These are phyloP conservation scores for Thamnophis sirtalis DNA, from an alignment of 2,113 vertebrate species.

Conservation along the genomic window DNA sequence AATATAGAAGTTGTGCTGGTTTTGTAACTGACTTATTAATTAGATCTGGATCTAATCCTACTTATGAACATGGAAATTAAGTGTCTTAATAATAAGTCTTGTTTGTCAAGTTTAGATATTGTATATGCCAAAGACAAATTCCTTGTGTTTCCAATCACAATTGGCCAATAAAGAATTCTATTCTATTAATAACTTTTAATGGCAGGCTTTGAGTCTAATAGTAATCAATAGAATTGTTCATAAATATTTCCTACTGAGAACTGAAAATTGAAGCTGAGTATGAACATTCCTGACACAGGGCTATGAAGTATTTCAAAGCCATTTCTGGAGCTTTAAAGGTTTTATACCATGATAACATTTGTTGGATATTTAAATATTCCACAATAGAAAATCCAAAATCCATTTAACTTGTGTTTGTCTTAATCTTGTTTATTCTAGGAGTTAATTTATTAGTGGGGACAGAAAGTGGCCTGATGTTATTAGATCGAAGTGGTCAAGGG, in stretches of 20 bases:
- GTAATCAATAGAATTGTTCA: not conserved
- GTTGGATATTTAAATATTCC: not conserved
- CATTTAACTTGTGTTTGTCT: constrained; percentile 16
- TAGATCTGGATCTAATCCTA: not conserved
- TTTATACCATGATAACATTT: not conserved
- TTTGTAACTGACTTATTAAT: not conserved
- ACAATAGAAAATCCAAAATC: not conserved
- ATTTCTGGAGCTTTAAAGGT: not conserved
- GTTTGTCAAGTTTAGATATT: not conserved
- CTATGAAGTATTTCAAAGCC: not conserved
- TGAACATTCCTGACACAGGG: not conserved
- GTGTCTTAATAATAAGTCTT: not conserved
- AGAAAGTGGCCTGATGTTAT: constrained; percentile 95
- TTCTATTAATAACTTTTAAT: not conserved
- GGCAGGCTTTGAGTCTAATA: not conserved
- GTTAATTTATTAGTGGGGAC: constrained; percentile 96
- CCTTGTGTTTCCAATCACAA: no score
- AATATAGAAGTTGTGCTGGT: not conserved
- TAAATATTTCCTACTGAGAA: not conserved
- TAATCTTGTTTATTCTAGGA: constrained; percentile 69
- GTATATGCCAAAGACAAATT: not conserved
- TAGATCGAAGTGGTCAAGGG: constrained; percentile 96
- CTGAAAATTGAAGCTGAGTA: not conserved
- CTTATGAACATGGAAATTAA: not conserved
- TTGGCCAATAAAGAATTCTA: no score